Percentiles rank a stretch among this genome's conserved stretches.
Conservation (phyloP, 2,888 invertebrate species). For the Drosophila affinis region DNA sequence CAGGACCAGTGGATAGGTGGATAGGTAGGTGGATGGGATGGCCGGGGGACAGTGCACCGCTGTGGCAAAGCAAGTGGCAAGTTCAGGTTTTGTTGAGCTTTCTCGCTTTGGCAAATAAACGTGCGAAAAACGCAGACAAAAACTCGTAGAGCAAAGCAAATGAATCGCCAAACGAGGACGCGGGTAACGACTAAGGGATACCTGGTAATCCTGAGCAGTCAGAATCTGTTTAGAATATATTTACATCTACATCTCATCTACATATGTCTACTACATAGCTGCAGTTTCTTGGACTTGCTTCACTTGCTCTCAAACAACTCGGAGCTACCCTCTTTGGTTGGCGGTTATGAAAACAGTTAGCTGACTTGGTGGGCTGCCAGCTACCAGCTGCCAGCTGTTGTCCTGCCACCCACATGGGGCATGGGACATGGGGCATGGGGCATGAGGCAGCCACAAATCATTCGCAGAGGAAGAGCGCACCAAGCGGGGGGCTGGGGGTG, state of each 20-base stretch:
- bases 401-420: constrained; percentile 1
- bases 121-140: constrained; percentile 50
- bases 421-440: too few species aligned
- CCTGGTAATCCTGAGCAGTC: neutral
- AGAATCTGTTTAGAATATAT: too few species aligned
- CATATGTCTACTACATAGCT: too few species aligned
- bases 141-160: neutral
- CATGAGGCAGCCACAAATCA: constrained; percentile 11
- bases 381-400: constrained; percentile 10
- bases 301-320: neutral
- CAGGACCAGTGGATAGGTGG: constrained; percentile 5
- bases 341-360: constrained; percentile 42
- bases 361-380: constrained; percentile 25
- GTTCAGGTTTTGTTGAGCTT: constrained; percentile 36
- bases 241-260: too few species aligned
- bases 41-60: neutral
- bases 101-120: constrained; percentile 42
- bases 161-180: neutral
- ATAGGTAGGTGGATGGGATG: constrained; percentile 5
- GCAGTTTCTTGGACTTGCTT: neutral
- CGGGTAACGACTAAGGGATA: neutral
- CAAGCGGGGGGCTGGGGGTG: neutral
- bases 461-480: neutral
- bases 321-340: neutral
- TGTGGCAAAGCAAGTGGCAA: constrained; percentile 8